phyloP scores from a whole-genome alignment of 2,113 vertebrate genomes.

The Grus americana region DNA sequence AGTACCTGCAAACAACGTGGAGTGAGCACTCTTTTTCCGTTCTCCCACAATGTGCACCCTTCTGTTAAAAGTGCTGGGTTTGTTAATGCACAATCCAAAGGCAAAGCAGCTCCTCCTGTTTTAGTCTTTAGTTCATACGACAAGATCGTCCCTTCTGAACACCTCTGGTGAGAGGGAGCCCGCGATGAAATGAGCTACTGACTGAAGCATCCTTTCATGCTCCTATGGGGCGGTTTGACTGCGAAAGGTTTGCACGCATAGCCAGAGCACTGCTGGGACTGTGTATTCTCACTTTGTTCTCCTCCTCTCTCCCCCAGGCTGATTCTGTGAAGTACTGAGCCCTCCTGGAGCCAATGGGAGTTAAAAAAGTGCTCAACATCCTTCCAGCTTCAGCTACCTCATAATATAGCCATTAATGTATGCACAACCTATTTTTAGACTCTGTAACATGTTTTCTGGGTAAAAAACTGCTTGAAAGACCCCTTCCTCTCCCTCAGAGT shows the following conservation, averaged over 20 bases:
- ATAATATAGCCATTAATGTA: constrained; percentile 38
- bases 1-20: background rate
- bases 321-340: constrained; percentile 33
- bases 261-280: background rate
- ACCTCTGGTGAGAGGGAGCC: background rate
- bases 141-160: background rate
- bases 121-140: background rate
- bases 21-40: background rate
- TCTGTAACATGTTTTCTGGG: background rate
- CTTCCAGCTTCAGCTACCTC: background rate
- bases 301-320: background rate
- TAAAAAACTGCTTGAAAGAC: constrained; percentile 29
- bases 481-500: background rate
- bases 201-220: background rate
- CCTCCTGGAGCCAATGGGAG: background rate
- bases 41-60: background rate
- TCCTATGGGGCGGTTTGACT: background rate
- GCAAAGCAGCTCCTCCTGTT: background rate
- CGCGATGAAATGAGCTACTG: background rate
- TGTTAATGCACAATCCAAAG: background rate
- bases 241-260: background rate
- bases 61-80: background rate
- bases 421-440: constrained; percentile 45
- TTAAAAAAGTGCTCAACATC: background rate
- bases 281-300: constrained; percentile 37